phyloP scores from a whole-genome alignment of 2,113 vertebrate species.

The Damaliscus lunatus region DNA sequence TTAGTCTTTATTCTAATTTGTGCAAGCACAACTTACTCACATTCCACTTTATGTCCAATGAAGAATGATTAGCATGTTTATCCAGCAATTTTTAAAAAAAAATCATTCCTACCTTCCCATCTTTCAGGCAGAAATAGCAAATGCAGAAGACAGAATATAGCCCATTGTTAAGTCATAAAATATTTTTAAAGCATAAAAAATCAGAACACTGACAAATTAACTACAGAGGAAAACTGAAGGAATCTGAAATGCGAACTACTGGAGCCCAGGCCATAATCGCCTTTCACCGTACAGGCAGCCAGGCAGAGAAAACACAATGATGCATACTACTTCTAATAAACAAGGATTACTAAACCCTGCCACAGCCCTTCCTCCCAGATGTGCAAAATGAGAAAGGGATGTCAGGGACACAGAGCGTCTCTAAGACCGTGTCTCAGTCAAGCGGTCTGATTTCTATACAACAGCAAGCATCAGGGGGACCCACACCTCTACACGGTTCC shows the following conservation, averaged over 20 bases:
- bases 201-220: background rate
- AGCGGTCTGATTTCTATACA: background rate
- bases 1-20: background rate
- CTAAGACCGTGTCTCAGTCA: background rate
- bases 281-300: background rate
- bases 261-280: background rate
- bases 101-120: background rate
- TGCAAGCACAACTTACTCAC: background rate
- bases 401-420: background rate
- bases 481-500: background rate
- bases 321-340: background rate
- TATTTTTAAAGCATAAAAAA: background rate
- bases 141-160: background rate
- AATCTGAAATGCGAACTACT: background rate
- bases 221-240: background rate
- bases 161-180: background rate
- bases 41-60: background rate
- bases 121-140: slow-evolving; percentile 6
- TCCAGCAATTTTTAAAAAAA: background rate
- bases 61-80: background rate
- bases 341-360: background rate
- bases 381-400: background rate
- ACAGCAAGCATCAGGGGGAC: background rate
- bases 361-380: background rate
- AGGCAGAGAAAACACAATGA: background rate